Evolutionary conservation across 1,140 invertebrate species (phyloP).

Genomic region (Drosophila neocordata): DNA sequence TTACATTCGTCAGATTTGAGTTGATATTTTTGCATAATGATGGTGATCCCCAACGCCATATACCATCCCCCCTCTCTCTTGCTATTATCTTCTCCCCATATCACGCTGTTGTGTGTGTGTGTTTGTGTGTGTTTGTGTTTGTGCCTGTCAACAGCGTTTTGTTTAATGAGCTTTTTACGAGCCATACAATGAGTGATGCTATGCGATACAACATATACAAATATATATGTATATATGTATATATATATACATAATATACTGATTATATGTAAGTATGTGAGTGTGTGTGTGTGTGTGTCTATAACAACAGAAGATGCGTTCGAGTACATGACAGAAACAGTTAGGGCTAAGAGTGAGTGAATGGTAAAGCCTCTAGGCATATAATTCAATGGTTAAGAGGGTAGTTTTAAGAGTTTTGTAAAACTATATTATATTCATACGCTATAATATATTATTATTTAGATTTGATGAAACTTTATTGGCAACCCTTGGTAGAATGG

Average conservation of each 20-base stretch:
- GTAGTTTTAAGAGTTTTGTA: background rate
- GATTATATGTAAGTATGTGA: background rate
- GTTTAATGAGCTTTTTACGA: constrained; percentile 78
- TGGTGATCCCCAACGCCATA: constrained; percentile 10
- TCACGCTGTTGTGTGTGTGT: no score
- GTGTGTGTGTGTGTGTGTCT: background rate
- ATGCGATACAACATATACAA: constrained; percentile 29
- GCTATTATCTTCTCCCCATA: no score
- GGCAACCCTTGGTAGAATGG: background rate
- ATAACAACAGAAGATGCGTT: constrained; percentile 7
- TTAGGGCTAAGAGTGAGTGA: constrained; percentile 5
- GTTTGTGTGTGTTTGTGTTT: background rate
- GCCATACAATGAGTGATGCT: constrained; percentile 38
- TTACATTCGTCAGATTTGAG: constrained; percentile 56
- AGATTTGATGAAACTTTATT: background rate
- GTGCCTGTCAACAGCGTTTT: constrained; percentile 52
- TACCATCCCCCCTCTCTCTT: no score
- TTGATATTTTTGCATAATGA: constrained; percentile 30
- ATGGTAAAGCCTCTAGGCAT: constrained; percentile 2
- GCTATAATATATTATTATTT: no score
- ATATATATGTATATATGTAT: constrained; percentile 2
- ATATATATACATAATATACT: background rate
- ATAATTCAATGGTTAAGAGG: background rate
- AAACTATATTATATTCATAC: background rate
- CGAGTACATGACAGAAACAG: constrained; percentile 14